Evolutionary conservation across 1,140 invertebrate species (phyloP), one percentile per base, ranked within the genome.

Genomic region (Aporrectodea caliginosa): DNA sequence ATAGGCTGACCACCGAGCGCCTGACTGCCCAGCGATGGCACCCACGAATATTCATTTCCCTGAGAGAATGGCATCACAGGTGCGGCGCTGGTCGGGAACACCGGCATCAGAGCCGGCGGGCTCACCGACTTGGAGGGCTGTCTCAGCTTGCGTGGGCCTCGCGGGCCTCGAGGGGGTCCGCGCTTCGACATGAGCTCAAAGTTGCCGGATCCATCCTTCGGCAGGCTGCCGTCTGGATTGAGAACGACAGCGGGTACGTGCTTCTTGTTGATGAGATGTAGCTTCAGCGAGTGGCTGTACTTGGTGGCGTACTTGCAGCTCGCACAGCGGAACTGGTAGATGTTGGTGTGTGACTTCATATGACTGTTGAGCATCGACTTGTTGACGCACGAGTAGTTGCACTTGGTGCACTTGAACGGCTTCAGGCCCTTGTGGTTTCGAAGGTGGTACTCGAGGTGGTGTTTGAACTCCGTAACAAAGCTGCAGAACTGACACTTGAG

Each of bases 281-380:
- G 90, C 81, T 99, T 99, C 0, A 99, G 89, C 34, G 95, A 96
- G 89, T 99, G 98, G 84, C 95, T 98, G 86, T 99, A 99, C 87
- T 99, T 99, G 0, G 97, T 98, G 0, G 94, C 95, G 86, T 99
- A 99, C n/a, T 92, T 92, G 86, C 98, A 99, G 85, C 98, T 93
- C 0, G 92, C 90, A 86, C 98, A 99, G 32, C 94, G 91, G 86
- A 98, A 99, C 84, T 98, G 97, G 85, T 99, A 99, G 0, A 98
- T 89, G 81, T 95, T 96, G 0, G 96, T 98, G 87, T 99, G 98
- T 0, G 95, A 98, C 86, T 99, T 99, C 83, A 98, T 91, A 85
- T 99, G 98, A 0, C 95, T 98, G 86, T 98, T 99, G 16, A 99
- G 90, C 98, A 99, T 99, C 0, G 97, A 99, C 86, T 99, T 99